Percentiles rank a stretch among this genome's conserved stretches.
These are phyloP conservation scores for Tetraneura akinire DNA, from an alignment of 1,140 invertebrate species.

Conservation along the genomic window DNA sequence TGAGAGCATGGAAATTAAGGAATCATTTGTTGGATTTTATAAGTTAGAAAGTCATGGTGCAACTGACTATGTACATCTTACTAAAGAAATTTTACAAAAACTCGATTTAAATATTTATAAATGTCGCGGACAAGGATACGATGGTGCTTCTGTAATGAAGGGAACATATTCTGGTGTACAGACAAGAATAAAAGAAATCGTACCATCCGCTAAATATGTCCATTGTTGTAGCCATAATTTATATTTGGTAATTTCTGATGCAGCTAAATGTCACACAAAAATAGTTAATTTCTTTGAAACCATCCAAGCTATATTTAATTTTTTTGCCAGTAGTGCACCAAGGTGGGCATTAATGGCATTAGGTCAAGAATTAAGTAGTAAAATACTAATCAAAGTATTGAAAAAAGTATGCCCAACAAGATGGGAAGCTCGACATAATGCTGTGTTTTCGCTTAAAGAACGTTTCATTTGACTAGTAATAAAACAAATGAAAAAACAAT, in stretches of 20 bases:
- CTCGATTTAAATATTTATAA: neutral
- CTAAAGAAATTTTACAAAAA: neutral
- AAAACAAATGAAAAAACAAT: constrained; percentile 1
- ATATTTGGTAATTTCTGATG: neutral
- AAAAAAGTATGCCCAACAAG: constrained; percentile 1
- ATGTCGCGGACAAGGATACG: neutral
- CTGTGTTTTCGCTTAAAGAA: too few relatives aligned
- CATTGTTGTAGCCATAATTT: neutral
- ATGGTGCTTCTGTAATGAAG: neutral
- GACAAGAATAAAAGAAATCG: neutral
- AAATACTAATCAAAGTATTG: neutral
- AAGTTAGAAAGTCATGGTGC: neutral
- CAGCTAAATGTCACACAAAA: neutral
- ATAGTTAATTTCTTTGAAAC: neutral
- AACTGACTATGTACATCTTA: neutral
- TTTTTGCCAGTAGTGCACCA: neutral
- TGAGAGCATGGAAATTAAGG: neutral
- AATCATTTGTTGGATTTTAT: constrained; percentile 1
- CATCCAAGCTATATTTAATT: neutral
- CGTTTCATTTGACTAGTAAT: neutral
- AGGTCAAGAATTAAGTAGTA: neutral
- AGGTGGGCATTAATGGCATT: neutral
- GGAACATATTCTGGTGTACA: neutral
- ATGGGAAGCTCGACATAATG: neutral
- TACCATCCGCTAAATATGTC: neutral